These are phyloP conservation scores for Vidua macroura DNA, from an alignment of 2,113 vertebrate genomes.

Conservation along the genomic window DNA sequence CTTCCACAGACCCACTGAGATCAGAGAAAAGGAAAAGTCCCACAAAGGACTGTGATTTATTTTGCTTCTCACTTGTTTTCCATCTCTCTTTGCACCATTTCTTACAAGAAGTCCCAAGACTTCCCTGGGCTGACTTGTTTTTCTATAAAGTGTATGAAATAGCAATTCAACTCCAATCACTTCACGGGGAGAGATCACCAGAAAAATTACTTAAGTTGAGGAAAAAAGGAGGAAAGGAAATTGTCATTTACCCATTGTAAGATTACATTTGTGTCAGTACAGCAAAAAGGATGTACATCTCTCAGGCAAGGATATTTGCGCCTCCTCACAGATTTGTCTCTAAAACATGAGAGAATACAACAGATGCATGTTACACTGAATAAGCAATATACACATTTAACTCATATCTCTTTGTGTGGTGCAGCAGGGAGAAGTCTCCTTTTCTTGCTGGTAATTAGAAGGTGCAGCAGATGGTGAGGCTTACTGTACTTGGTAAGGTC, in stretches of 20 bases:
- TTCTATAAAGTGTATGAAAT: background rate
- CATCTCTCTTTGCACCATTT: background rate
- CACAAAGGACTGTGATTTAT: background rate
- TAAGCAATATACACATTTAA: background rate
- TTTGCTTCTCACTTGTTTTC: background rate
- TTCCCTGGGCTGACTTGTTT: background rate
- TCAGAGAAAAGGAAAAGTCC: background rate
- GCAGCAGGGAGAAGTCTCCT: background rate
- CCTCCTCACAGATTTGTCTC: background rate
- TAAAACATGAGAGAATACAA: background rate
- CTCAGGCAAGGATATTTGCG: background rate
- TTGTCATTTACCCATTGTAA: background rate
- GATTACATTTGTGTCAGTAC: background rate
- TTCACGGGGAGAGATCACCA: background rate
- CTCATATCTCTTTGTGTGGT: slow-evolving; percentile 12
- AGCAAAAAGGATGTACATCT: background rate
- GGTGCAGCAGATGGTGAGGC: background rate
- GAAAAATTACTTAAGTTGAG: background rate
- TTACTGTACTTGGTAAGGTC: background rate
- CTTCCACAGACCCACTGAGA: background rate
- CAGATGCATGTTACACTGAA: background rate
- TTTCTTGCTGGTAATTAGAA: slow-evolving; percentile 42
- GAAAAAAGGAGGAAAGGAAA: background rate
- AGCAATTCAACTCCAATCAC: background rate
- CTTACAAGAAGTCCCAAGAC: background rate